These are phyloP conservation scores for Nannoperca australis DNA, from an alignment of 2,797 vertebrate species.

Conservation along the genomic window DNA sequence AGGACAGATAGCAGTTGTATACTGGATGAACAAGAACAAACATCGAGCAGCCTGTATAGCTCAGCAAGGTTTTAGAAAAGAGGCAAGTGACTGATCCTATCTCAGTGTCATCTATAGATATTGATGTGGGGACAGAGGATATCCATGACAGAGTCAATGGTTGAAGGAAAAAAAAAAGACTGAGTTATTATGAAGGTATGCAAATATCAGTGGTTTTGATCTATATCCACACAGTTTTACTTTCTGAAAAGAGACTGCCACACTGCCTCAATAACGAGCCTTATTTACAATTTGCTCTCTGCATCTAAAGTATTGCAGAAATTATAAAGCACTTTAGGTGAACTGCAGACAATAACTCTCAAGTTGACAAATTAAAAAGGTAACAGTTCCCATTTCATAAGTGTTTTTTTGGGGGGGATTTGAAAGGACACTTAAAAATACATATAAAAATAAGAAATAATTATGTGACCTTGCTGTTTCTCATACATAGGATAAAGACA, in stretches of 20 bases:
- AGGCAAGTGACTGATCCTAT: constrained; percentile 4
- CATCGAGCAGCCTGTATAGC: not conserved
- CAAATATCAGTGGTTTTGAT: not conserved
- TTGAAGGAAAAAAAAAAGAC: not conserved
- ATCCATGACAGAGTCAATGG: not conserved
- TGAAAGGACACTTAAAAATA: not conserved
- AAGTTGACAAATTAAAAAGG: constrained; percentile 8
- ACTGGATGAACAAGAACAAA: not conserved
- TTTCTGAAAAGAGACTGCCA: not conserved
- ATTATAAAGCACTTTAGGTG: not conserved
- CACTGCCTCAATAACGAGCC: not conserved
- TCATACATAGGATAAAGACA: constrained; percentile 39
- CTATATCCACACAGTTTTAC: not conserved
- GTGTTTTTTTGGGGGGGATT: not conserved
- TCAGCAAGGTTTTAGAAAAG: constrained; percentile 17
- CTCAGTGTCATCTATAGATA: constrained; percentile 18
- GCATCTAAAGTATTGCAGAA: not conserved
- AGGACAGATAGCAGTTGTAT: not conserved
- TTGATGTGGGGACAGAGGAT: constrained; percentile 8
- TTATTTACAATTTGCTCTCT: not conserved
- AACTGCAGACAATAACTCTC: not conserved
- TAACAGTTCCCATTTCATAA: not conserved
- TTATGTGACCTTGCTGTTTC: constrained; percentile 23
- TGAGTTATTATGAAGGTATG: not conserved
- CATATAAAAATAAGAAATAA: not conserved